These are phyloP conservation scores for Drosophila pachea DNA, from an alignment of 1,140 invertebrate species.

Conservation along the genomic window DNA sequence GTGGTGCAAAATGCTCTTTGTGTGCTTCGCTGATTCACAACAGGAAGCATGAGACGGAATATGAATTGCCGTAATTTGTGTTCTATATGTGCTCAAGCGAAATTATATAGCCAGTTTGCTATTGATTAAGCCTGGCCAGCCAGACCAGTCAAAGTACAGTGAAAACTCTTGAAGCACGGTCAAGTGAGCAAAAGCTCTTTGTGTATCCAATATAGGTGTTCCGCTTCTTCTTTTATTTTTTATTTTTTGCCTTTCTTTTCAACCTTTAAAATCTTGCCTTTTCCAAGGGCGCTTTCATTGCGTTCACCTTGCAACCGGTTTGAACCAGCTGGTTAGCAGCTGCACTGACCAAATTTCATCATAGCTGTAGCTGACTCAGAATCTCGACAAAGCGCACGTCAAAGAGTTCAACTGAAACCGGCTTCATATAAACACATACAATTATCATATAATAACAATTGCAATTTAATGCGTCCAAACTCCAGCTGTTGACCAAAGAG, in stretches of 20 bases:
- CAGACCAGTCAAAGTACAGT: no score
- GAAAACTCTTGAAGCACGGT: no score
- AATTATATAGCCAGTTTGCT: not conserved
- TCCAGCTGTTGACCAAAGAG: constrained; percentile 15
- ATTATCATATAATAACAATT: constrained; percentile 6
- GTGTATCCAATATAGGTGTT: no score
- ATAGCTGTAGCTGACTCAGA: constrained; percentile 13
- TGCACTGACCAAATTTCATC: not conserved
- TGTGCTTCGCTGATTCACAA: constrained; percentile 16
- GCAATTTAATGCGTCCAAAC: not conserved
- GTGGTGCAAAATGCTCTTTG: not conserved
- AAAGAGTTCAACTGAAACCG: not conserved
- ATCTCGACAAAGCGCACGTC: not conserved
- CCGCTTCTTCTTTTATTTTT: no score
- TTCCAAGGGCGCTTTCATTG: not conserved
- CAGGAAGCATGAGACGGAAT: constrained; percentile 5
- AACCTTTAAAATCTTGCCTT: not conserved
- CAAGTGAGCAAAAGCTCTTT: no score
- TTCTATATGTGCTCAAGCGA: not conserved
- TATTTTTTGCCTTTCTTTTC: not conserved
- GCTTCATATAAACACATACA: constrained; percentile 4
- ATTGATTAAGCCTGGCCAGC: no score
- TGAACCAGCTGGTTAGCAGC: constrained; percentile 1
- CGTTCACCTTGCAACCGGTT: not conserved
- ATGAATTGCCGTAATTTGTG: not conserved